A percentile compares a stretch with the other conserved stretches of the same genome.
phyloP scores from a whole-genome alignment of 2,888 invertebrate genomes.

The Hymenopus coronatus region DNA sequence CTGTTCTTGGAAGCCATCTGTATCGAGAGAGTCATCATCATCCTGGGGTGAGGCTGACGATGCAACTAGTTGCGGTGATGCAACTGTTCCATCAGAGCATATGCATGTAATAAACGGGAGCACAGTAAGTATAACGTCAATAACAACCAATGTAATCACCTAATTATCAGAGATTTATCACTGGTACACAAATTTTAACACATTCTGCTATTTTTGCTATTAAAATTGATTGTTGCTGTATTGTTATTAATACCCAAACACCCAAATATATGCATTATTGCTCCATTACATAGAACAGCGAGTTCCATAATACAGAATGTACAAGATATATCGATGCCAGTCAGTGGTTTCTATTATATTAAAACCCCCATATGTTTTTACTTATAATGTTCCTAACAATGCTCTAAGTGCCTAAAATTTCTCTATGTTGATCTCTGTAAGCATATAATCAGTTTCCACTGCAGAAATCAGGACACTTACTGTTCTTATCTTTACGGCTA shows the following conservation, averaged over 20 bases:
- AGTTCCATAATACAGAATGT: no score
- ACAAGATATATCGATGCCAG: background rate
- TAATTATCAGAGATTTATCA: no score
- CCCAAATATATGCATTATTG: no score
- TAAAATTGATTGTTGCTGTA: no score
- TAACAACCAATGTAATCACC: no score
- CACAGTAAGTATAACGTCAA: background rate
- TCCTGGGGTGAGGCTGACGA: conserved; percentile 53
- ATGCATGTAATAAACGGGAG: conserved; percentile 35
- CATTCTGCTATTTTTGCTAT: no score
- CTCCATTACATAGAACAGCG: no score
- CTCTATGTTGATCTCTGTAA: background rate
- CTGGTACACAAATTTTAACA: no score
- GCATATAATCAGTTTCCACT: background rate
- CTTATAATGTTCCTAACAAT: background rate
- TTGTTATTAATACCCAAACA: no score
- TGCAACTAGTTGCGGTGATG: conserved; percentile 37
- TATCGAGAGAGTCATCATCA: conserved; percentile 55
- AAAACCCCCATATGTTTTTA: background rate
- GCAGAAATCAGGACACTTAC: background rate
- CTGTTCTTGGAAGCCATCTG: conserved; percentile 54
- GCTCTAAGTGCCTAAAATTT: conserved; percentile 5
- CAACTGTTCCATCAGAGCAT: background rate
- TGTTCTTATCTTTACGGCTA: background rate
- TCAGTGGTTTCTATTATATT: background rate